Evolutionary conservation across 2,888 invertebrate genomes (phyloP).

Genomic region (Perizoma affinitatum): DNA sequence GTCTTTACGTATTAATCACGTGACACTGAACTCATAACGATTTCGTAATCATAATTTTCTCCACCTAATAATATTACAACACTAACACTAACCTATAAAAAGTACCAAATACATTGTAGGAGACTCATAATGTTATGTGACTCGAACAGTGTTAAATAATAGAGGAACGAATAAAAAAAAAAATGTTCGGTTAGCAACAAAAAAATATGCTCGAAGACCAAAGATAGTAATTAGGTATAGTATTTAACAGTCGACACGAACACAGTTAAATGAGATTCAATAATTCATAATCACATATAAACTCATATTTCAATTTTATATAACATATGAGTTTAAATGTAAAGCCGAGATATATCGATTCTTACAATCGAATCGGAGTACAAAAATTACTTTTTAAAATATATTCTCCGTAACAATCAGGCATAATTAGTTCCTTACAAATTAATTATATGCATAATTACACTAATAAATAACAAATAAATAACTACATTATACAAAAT

Average conservation of each 20-base stretch:
- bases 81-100: no score
- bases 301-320: conserved; percentile 39
- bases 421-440: conserved; percentile 29
- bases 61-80: no score
- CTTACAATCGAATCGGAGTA: conserved; percentile 53
- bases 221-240: conserved; percentile 42
- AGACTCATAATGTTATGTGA: no score
- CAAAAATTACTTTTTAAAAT: conserved; percentile 66
- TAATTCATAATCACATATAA: conserved; percentile 36
- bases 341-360: conserved; percentile 34
- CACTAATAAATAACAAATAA: conserved; percentile 36
- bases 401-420: conserved; percentile 38
- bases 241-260: conserved; percentile 65
- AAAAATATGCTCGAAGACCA: conserved; percentile 42
- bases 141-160: no score
- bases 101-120: no score
- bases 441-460: conserved; percentile 34
- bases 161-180: no score
- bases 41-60: no score
- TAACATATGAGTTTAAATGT: conserved; percentile 28
- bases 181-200: not conserved
- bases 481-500: conserved; percentile 37
- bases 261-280: conserved; percentile 48
- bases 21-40: no score
- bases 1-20: no score